Conservation (phyloP, 2,113 vertebrate genomes). For the Pycnonotus jocosus region DNA sequence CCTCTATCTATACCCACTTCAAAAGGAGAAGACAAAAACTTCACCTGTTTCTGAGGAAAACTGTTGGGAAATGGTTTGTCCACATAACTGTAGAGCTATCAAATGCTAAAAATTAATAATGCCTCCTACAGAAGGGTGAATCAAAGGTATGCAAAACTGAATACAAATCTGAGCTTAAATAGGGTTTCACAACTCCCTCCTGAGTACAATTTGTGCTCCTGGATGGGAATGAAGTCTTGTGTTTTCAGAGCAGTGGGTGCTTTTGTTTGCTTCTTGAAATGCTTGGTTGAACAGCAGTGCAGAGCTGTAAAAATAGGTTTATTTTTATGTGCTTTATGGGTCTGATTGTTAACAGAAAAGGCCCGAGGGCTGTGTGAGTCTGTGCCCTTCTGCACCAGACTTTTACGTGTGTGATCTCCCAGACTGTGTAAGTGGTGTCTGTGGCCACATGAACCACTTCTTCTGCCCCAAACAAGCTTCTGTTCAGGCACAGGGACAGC, state of each 20-base stretch:
- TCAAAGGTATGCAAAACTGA: constrained; percentile 48
- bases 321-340: constrained; percentile 58
- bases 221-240: constrained; percentile 14
- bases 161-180: constrained; percentile 45
- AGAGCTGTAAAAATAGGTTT: constrained; percentile 58
- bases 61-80: not conserved
- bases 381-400: constrained; percentile 30
- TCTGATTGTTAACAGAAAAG: constrained; percentile 59
- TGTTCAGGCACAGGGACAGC: not conserved
- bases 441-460: not conserved
- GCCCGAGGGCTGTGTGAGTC: not conserved
- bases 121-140: not conserved
- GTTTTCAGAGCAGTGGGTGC: constrained; percentile 50
- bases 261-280: constrained; percentile 55
- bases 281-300: constrained; percentile 45
- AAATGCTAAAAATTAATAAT: not conserved
- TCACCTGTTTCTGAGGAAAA: not conserved
- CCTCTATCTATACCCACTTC: not conserved
- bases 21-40: not conserved
- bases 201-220: constrained; percentile 33
- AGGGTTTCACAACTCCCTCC: constrained; percentile 23
- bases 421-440: not conserved
- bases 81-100: not conserved
- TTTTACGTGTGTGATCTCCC: constrained; percentile 23
- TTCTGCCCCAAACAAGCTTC: not conserved